Conservation (phyloP, 2,113 vertebrate genomes). For the Lasiurus cinereus region DNA sequence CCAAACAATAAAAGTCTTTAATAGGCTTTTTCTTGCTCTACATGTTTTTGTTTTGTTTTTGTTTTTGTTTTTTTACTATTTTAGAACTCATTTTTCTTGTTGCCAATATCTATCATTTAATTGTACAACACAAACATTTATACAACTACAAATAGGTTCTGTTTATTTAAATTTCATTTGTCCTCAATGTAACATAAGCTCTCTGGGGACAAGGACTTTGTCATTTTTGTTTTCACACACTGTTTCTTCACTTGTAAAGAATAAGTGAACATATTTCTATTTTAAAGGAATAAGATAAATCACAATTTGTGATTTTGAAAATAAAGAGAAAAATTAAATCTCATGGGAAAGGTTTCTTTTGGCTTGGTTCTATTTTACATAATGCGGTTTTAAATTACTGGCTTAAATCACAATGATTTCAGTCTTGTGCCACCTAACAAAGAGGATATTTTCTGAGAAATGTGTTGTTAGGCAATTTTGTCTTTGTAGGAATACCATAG, state of each 20-base stretch:
- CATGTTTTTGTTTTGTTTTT: neutral
- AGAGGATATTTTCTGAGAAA: neutral
- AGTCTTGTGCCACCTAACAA: neutral
- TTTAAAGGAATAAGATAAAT: slow-evolving; percentile 13
- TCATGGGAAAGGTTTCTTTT: neutral
- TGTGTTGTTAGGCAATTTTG: neutral
- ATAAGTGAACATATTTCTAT: neutral
- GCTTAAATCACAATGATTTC: neutral
- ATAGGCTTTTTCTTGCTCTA: neutral
- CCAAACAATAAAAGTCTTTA: neutral
- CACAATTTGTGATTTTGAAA: neutral
- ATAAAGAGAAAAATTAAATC: slow-evolving; percentile 35
- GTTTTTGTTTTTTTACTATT: neutral
- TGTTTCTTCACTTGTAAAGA: neutral
- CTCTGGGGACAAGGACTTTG: neutral
- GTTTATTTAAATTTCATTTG: neutral
- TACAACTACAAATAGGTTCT: neutral
- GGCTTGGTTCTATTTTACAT: slow-evolving; percentile 29
- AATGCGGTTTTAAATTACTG: slow-evolving; percentile 18
- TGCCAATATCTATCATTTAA: slow-evolving; percentile 33
- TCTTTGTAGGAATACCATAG: neutral
- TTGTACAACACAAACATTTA: neutral
- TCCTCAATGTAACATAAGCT: neutral
- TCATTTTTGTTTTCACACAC: neutral
- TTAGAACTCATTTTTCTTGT: slow-evolving; percentile 5